These are phyloP conservation scores for Harpagoxenus sublaevis DNA, from an alignment of 2,888 invertebrate genomes.

Conservation along the genomic window DNA sequence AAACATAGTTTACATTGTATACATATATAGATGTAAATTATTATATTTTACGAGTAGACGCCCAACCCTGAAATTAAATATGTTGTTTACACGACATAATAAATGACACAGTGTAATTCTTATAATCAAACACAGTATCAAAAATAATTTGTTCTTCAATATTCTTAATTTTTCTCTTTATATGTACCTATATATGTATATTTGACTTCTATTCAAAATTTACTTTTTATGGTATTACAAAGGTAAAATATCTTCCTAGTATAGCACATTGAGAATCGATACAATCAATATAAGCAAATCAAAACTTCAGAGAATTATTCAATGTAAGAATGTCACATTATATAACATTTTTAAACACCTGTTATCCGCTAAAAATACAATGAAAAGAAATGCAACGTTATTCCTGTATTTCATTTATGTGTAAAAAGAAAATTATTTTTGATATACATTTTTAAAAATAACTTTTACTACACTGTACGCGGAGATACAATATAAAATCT, in stretches of 20 bases:
- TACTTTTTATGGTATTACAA: too few species aligned
- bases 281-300: too few species aligned
- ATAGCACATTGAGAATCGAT: too few species aligned
- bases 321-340: too few species aligned
- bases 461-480: neutral
- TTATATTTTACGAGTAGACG: too few species aligned
- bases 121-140: neutral
- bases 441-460: neutral
- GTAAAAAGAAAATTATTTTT: neutral
- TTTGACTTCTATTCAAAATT: too few species aligned
- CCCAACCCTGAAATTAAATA: neutral
- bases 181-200: neutral
- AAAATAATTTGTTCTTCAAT: neutral
- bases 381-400: neutral
- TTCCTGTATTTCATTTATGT: neutral
- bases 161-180: neutral
- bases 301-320: too few species aligned
- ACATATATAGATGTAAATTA: too few species aligned
- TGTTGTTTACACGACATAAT: neutral
- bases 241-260: too few species aligned
- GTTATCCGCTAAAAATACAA: neutral
- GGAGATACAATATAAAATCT: neutral
- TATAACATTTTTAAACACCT: too few species aligned
- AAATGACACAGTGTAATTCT: neutral
- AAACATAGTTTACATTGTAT: too few species aligned